phyloP scores from a whole-genome alignment of 2,797 vertebrate species.

The Selene dorsalis region DNA sequence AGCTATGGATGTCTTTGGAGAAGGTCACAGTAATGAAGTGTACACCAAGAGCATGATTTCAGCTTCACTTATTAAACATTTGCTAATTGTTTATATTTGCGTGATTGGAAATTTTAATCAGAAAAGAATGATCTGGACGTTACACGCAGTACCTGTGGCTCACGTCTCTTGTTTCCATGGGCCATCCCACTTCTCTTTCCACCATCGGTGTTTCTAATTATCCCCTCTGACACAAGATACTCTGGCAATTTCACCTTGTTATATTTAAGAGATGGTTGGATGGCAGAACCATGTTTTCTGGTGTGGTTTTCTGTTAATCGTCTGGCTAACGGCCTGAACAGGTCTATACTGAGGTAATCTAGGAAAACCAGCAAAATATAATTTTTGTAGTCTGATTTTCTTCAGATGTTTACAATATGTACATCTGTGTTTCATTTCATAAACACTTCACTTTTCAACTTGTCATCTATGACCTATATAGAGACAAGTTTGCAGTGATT shows the following conservation, averaged over 20 bases:
- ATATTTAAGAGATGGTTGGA: conserved; percentile 60
- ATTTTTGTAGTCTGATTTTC: conserved; percentile 18
- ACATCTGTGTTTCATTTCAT: conserved; percentile 17
- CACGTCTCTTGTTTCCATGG: conserved; percentile 22
- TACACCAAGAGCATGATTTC: conserved; percentile 76
- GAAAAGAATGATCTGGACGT: conserved; percentile 48
- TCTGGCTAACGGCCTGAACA: conserved; percentile 43
- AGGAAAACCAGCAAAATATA: conserved; percentile 27
- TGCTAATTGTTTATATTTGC: conserved; percentile 82
- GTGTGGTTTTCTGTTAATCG: conserved; percentile 36
- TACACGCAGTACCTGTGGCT: conserved; percentile 48
- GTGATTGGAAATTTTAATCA: conserved; percentile 72
- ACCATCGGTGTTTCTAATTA: conserved; percentile 65
- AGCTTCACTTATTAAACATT: conserved; percentile 78
- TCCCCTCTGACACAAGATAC: conserved; percentile 64
- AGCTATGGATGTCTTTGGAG: conserved; percentile 83
- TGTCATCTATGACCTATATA: conserved; percentile 9
- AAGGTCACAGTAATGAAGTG: conserved; percentile 84
- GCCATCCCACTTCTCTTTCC: conserved; percentile 23
- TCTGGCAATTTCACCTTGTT: conserved; percentile 63
- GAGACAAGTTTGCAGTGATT: no score
- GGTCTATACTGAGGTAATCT: conserved; percentile 16
- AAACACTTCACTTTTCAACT: conserved; percentile 13
- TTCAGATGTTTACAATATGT: conserved; percentile 8
- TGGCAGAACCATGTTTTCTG: conserved; percentile 40